These are phyloP conservation scores for Arctia plantaginis DNA, from an alignment of 2,888 invertebrate species.

Conservation along the genomic window DNA sequence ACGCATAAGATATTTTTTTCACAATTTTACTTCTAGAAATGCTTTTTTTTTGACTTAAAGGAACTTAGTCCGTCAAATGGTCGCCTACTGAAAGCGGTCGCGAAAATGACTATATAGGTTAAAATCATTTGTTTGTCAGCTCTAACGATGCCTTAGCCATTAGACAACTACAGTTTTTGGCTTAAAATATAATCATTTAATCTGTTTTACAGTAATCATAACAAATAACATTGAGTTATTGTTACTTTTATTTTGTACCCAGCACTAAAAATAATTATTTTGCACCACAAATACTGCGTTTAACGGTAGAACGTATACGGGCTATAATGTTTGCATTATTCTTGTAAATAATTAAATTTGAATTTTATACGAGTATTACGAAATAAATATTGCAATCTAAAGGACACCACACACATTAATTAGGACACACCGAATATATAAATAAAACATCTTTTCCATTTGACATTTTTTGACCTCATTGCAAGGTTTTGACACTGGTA, in stretches of 20 bases:
- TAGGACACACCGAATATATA: neutral
- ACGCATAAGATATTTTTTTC: no score
- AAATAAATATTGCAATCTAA: constrained; percentile 2
- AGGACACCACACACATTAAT: neutral
- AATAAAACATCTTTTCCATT: constrained; percentile 12
- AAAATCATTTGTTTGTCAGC: no score
- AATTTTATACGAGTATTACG: neutral
- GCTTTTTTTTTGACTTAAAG: no score
- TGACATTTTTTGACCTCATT: constrained; percentile 30
- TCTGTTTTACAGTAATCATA: neutral
- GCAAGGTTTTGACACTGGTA: constrained; percentile 39
- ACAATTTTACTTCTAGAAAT: no score
- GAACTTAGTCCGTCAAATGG: no score
- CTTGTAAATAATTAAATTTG: neutral
- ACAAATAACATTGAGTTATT: neutral
- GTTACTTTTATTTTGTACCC: neutral
- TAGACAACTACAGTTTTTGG: neutral
- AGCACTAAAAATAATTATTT: neutral
- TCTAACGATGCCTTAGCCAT: neutral
- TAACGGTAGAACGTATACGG: neutral
- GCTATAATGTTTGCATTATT: no score
- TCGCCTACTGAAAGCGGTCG: no score
- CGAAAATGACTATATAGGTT: no score
- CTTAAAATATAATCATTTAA: neutral
- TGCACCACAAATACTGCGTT: neutral